These are phyloP conservation scores for Pimpla rufipes DNA, from an alignment of 2,888 invertebrate genomes.

Conservation along the genomic window DNA sequence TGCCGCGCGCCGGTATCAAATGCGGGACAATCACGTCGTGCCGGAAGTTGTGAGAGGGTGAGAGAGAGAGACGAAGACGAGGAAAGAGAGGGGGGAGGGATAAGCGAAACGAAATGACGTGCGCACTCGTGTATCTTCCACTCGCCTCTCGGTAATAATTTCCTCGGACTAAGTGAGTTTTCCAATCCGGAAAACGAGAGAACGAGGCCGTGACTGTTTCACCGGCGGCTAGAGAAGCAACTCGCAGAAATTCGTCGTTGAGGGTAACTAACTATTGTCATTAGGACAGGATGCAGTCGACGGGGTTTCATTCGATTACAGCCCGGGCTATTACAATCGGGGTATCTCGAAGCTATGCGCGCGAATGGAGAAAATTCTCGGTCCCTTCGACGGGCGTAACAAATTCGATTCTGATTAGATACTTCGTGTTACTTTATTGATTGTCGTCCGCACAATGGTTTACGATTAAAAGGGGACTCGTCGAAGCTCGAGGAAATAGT, in stretches of 20 bases:
- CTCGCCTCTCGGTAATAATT: slow-evolving; percentile 52
- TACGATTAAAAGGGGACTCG: neutral
- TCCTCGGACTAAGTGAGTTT: slow-evolving; percentile 55
- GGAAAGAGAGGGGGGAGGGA: neutral
- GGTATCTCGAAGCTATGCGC: neutral
- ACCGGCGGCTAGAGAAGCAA: slow-evolving; percentile 7
- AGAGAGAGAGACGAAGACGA: slow-evolving; percentile 1
- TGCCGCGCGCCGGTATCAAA: slow-evolving; percentile 34
- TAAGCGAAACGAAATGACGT: slow-evolving; percentile 37
- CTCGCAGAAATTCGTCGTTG: slow-evolving; percentile 46
- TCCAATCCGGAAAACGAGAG: slow-evolving; percentile 45
- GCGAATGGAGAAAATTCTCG: neutral
- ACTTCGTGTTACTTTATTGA: neutral
- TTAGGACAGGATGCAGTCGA: neutral
- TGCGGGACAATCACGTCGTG: slow-evolving; percentile 35
- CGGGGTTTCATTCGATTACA: slow-evolving; percentile 23
- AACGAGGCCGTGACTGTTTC: neutral
- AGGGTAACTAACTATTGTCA: slow-evolving; percentile 45
- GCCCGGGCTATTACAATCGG: slow-evolving; percentile 8
- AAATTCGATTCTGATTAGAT: slow-evolving; percentile 23
- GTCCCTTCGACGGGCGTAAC: neutral
- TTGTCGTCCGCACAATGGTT: neutral
- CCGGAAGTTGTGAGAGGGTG: slow-evolving; percentile 16
- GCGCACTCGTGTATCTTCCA: slow-evolving; percentile 48
- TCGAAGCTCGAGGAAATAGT: neutral